Percentiles rank a stretch among this genome's conserved stretches.
phyloP scores from a whole-genome alignment of 1,140 invertebrate genomes.

The Cepaea nemoralis region DNA sequence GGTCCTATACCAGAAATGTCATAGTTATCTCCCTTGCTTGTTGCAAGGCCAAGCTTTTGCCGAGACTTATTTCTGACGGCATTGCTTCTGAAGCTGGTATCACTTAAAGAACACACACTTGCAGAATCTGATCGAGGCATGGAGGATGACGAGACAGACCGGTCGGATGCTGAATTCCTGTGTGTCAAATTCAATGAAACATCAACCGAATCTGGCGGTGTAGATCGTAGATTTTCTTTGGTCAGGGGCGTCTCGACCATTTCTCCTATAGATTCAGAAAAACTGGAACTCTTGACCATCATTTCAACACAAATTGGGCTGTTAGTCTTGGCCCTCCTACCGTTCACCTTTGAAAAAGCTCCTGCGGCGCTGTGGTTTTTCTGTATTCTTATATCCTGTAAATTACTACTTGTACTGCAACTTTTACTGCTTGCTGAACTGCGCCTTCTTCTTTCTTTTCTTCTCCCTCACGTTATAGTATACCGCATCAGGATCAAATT shows the following conservation, averaged over 20 bases:
- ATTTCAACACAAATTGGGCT: background rate
- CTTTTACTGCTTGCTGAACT: background rate
- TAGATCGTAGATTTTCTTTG: conserved; percentile 20
- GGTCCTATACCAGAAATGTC: background rate
- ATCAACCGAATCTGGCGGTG: background rate
- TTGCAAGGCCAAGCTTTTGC: background rate
- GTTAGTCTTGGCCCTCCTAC: background rate
- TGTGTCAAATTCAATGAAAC: background rate
- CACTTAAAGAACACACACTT: background rate
- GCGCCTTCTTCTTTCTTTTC: conserved; percentile 8
- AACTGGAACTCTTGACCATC: conserved; percentile 32
- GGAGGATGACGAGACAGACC: background rate
- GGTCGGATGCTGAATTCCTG: background rate
- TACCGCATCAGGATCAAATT: background rate
- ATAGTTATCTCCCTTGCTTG: background rate
- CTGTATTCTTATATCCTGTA: background rate
- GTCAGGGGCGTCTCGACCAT: background rate
- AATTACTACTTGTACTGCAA: conserved; percentile 1
- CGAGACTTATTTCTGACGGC: background rate
- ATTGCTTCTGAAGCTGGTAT: background rate
- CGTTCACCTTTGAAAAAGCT: background rate
- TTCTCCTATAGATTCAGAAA: conserved; percentile 5
- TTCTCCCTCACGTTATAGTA: conserved; percentile 35
- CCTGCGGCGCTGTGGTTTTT: background rate
- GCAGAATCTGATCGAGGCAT: background rate